Base-by-base conservation (phyloP, 2,113 vertebrate genomes). In the Acanthochromis polyacanthus region DNA sequence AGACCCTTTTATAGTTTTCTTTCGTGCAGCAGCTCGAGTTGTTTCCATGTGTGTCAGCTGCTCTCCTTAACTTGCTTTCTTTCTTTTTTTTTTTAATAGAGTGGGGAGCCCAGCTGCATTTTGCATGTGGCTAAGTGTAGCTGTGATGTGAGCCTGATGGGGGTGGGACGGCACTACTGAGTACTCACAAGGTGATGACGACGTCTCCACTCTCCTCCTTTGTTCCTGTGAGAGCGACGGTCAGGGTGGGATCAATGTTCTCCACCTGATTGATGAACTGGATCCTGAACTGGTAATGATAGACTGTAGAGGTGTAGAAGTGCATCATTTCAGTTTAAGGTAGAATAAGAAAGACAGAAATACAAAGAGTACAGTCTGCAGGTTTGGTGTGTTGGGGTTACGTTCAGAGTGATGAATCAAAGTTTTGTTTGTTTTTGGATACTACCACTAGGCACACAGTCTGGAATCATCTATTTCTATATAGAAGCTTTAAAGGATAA, bases 211-310 rank as follows among this genome's bases (percentile, higher is more conserved):
- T 94, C 46, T 97, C 96, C 1, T 93, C 89, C 70, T 96, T 95
- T 10, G 96, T 97, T 68, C 97, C 98, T 0, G 92, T 90, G 64
- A 98, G 92, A 5, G 94, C 95, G 84, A 97, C 88, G 36, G 92
- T 94, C 50, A 98, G 95, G 7, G 93, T 84, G 3, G 96, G 95
- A 16, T 96, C 90, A 10, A 88, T 82, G 0, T 71, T 85, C 58
- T 95, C 91, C 5, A 87, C 93, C 89, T 95, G 94, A 70, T 94
- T 96, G 86, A 95, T 89, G 82, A 97, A 95, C 84, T 96, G 95
- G 76, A 99, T 95, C 93, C 95, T 98, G 91, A 99, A 95, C 89
- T 97, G 97, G 78, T 98, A 98, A 81, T 98, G 98, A 81, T 95
- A 96, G 74, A 98, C 97, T 98, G 85, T 28, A 78, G 40, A 61